phyloP scores from a whole-genome alignment of 2,888 invertebrate species.

The Drosophila maculinotata region DNA sequence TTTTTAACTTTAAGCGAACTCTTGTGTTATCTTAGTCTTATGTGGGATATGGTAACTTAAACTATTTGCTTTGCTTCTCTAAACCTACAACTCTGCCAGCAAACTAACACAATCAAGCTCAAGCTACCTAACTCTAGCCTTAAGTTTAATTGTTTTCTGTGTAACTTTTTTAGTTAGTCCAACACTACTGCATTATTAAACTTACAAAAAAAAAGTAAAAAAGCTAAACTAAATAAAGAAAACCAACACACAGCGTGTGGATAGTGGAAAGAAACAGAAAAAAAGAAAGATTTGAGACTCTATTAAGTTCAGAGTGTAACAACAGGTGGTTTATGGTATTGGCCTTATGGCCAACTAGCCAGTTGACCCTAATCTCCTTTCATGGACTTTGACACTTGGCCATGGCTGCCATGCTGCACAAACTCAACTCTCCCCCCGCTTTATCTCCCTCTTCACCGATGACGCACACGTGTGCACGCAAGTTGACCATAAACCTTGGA shows the following conservation, averaged over 20 bases:
- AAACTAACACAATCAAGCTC: conserved; percentile 55
- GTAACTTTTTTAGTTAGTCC: conserved; percentile 56
- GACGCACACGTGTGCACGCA: conserved; percentile 55
- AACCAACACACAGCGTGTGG: conserved; percentile 18
- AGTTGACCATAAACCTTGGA: conserved; percentile 59
- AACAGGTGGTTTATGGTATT: conserved; percentile 57
- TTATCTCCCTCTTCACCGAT: neutral
- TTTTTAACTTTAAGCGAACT: conserved; percentile 32
- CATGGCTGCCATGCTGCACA: conserved; percentile 43
- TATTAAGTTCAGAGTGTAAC: conserved; percentile 19
- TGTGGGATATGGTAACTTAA: conserved; percentile 51
- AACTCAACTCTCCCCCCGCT: neutral
- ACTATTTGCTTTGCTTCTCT: conserved; percentile 18
- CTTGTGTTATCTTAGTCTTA: conserved; percentile 49
- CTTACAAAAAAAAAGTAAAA: conserved; percentile 24
- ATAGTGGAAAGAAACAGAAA: conserved; percentile 6
- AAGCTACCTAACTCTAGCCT: conserved; percentile 53
- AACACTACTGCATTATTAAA: conserved; percentile 62
- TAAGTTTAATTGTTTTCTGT: conserved; percentile 64
- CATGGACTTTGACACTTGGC: conserved; percentile 64
- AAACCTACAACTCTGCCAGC: conserved; percentile 36
- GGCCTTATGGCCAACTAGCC: conserved; percentile 49
- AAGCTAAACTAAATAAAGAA: conserved; percentile 25
- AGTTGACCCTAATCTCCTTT: conserved; percentile 67
- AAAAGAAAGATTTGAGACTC: conserved; percentile 1